These are phyloP conservation scores for Heterotis niloticus DNA, from an alignment of 2,113 vertebrate genomes.

Conservation along the genomic window DNA sequence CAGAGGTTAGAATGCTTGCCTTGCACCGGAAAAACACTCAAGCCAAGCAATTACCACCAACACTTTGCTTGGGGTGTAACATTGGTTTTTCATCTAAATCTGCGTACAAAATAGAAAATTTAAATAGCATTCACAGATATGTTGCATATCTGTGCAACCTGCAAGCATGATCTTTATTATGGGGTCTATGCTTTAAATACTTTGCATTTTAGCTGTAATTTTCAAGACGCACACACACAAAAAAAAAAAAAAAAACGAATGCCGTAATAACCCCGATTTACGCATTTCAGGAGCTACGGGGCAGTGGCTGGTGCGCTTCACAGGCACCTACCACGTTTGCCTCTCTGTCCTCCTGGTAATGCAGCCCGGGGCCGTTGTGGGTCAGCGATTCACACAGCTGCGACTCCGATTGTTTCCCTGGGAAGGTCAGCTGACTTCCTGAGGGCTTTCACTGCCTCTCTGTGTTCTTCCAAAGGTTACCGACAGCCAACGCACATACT, in stretches of 20 bases:
- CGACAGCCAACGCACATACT: constrained; percentile 19
- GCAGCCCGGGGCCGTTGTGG: constrained; percentile 12
- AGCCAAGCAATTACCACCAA: no score
- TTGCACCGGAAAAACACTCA: no score
- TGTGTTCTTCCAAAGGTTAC: constrained; percentile 5
- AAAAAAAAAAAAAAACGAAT: neutral
- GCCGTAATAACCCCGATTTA: constrained; percentile 48
- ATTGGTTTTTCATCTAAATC: neutral
- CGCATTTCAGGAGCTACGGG: constrained; percentile 47
- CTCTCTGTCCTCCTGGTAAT: constrained; percentile 15
- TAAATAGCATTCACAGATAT: neutral
- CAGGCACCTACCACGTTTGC: constrained; percentile 17
- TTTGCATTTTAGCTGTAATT: neutral
- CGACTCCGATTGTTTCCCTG: constrained; percentile 5
- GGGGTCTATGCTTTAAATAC: neutral
- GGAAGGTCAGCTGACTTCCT: constrained; percentile 13
- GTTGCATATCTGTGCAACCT: no score
- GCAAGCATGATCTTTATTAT: neutral
- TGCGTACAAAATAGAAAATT: neutral
- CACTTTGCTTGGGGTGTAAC: no score
- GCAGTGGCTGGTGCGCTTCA: constrained; percentile 24
- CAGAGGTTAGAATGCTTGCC: no score
- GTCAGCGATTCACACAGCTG: constrained; percentile 15
- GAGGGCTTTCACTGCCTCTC: neutral
- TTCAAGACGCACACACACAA: no score